Evolutionary conservation across 2,113 vertebrate genomes (phyloP), one percentile per base, ranked within the genome.

Genomic region (Dascyllus trimaculatus): DNA sequence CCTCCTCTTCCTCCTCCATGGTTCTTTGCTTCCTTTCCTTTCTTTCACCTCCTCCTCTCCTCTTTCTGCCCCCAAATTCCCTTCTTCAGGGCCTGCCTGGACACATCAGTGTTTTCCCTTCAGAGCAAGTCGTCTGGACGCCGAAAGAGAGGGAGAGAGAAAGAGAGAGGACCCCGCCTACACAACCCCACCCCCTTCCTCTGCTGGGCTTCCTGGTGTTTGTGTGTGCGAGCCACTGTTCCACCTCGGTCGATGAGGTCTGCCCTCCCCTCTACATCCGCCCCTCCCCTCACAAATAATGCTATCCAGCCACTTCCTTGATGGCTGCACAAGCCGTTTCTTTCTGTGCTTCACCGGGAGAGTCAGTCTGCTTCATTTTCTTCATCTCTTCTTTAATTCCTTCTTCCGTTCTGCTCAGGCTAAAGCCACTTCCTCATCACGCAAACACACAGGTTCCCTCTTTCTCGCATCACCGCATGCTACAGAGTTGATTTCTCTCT

Each of bases 1-100:
- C 97, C 88, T 97, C 96, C 95, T 95, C 94, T 77, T 94, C 94
- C 72, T 94, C 94, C 87, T 93, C 94, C 93, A 94, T 94, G 70
- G 65, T 89, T 81, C 54, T 70, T 38, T 46, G 45, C 66, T 58
- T 26, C 61, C 59, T 59, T 65, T 40, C 46, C 46, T 56, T 49
- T 51, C 57, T 71, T 76, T 56, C 35, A 14, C 15, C 64, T 52
- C 58, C 64, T 51, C 32, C 66, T 77, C 58, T 85, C 67, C 80
- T 78, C 74, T 83, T 77, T 80, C 79, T 63, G 68, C 64, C 78
- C 29, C 57, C 35, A 60, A 63, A 43, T 56, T 67, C 62, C 86
- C 65, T 62, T 80, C 49, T 75, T 84, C 81, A 67, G 78, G 83
- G 83, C 85, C 88, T 74, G 85, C 74, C 86, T 22, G 80, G 80